Evolutionary conservation across 35 echinoderm and acorn worm species (phyloP).

Genomic region (Heliocidaris tuberculata): DNA sequence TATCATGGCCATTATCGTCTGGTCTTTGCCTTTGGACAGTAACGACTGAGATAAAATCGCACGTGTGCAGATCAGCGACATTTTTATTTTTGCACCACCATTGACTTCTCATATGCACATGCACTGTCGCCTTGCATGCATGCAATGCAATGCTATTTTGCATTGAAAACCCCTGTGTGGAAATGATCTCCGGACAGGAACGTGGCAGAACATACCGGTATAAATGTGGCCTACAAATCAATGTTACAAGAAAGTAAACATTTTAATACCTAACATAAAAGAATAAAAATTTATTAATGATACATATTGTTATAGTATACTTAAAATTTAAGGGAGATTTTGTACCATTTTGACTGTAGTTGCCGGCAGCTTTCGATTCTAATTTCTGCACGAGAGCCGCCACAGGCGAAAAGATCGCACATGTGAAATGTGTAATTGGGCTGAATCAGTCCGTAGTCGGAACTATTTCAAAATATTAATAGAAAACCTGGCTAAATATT

Average conservation of each 20-base stretch:
- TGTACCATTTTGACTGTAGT: conserved; percentile 28
- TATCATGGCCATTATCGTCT: too few species aligned
- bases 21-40: too few species aligned
- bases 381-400: neutral
- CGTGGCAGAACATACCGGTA: neutral
- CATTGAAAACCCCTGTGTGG: neutral
- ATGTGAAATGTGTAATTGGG: neutral
- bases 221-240: neutral
- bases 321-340: neutral
- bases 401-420: conserved; percentile 28
- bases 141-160: too few species aligned
- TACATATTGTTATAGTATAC: neutral
- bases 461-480: neutral
- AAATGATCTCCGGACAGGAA: neutral
- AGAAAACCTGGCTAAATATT: neutral
- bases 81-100: too few species aligned
- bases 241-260: neutral
- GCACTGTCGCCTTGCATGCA: too few species aligned
- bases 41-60: too few species aligned
- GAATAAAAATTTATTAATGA: neutral
- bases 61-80: too few species aligned
- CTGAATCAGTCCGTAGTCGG: neutral
- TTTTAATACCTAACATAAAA: neutral
- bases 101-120: too few species aligned
- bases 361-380: neutral